phyloP scores from a whole-genome alignment of 2,113 vertebrate genomes.

The Rattus norvegicus region DNA sequence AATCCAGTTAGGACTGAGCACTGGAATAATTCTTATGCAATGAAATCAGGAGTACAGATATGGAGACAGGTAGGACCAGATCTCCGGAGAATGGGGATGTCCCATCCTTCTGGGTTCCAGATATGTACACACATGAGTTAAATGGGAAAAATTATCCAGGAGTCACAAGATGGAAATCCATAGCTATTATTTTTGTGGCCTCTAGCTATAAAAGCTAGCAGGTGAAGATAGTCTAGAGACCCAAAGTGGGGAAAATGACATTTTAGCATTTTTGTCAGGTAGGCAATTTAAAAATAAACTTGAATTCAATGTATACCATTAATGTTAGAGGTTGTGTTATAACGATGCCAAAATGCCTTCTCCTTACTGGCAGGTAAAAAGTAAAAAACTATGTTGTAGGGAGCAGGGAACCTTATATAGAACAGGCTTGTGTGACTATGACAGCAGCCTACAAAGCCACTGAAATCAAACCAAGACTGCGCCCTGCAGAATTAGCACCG shows the following conservation, averaged over 20 bases:
- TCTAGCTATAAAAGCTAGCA: conserved; percentile 70
- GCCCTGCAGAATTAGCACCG: conserved; percentile 85
- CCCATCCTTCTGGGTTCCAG: not conserved
- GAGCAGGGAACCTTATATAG: conserved; percentile 76
- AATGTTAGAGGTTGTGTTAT: conserved; percentile 80
- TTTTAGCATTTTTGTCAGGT: conserved; percentile 77
- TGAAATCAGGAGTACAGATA: not conserved
- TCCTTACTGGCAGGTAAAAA: conserved; percentile 73
- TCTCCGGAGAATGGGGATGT: not conserved
- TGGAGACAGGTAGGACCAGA: not conserved
- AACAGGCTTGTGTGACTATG: conserved; percentile 80
- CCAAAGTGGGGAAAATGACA: conserved; percentile 64
- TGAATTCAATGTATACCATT: conserved; percentile 80
- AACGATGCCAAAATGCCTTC: conserved; percentile 58
- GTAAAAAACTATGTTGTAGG: conserved; percentile 58
- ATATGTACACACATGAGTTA: not conserved
- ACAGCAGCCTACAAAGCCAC: conserved; percentile 76
- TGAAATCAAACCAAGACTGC: conserved; percentile 81
- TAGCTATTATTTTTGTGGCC: conserved; percentile 78
- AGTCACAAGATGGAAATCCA: conserved; percentile 13
- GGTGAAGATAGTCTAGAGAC: conserved; percentile 75
- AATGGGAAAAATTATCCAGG: conserved; percentile 3
- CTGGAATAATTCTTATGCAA: conserved; percentile 9
- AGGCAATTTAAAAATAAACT: conserved; percentile 81
- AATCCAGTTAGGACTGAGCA: not conserved